phyloP scores from a whole-genome alignment of 1,140 invertebrate species.

The Apolygus lucorum region DNA sequence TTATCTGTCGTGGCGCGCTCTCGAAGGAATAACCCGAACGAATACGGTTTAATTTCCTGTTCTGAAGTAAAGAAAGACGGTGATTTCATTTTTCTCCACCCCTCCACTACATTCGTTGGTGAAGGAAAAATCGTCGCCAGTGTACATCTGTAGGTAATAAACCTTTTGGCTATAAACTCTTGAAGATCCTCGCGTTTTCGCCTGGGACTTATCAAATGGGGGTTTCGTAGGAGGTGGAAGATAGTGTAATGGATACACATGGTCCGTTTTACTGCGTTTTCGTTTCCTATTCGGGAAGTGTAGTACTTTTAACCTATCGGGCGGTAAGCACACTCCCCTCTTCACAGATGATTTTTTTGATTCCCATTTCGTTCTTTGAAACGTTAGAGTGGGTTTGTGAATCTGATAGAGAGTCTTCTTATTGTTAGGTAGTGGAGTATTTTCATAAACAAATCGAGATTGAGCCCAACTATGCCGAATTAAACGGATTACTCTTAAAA shows the following conservation, averaged over 20 bases:
- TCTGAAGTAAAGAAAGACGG: neutral
- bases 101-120: neutral
- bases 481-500: too few species aligned
- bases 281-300: neutral
- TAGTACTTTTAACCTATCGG: too few species aligned
- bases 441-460: too few species aligned
- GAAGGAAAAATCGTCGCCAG: neutral
- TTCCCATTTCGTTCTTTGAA: too few species aligned
- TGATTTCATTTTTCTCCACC: neutral
- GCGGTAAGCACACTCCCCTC: too few species aligned
- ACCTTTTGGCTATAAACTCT: neutral
- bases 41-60: conserved; percentile 13
- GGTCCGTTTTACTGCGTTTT: neutral
- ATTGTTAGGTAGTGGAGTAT: too few species aligned
- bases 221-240: neutral
- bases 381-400: too few species aligned
- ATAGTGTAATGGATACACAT: conserved; percentile 15
- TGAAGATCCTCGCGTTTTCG: neutral
- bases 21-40: neutral
- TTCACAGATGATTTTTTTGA: too few species aligned
- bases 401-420: too few species aligned
- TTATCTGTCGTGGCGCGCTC: neutral
- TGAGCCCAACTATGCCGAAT: too few species aligned
- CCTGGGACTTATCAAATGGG: neutral
- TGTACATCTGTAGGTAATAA: neutral